A percentile compares a stretch with the other conserved stretches of the same genome.
phyloP scores from a whole-genome alignment of 1,140 invertebrate species.

The Bombus waltoni region DNA sequence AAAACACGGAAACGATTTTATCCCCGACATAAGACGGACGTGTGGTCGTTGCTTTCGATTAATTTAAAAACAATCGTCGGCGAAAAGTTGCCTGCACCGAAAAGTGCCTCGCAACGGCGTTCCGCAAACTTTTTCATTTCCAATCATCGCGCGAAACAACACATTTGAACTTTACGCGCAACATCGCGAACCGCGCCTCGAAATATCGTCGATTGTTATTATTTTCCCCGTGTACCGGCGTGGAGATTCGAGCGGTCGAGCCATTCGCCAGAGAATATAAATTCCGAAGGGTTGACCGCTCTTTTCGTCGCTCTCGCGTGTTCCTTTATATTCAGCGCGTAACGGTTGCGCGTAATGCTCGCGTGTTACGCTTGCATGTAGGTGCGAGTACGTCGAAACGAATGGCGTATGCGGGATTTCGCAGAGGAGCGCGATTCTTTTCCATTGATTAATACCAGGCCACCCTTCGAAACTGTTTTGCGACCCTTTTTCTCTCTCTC shows the following conservation, averaged over 20 bases:
- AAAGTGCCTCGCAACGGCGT: neutral
- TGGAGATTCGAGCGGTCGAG: neutral
- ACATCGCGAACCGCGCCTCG: neutral
- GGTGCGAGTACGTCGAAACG: neutral
- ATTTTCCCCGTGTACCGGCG: neutral
- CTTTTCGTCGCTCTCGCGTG: neutral
- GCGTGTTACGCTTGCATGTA: neutral
- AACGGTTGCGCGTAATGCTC: neutral
- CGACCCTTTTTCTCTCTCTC: slow-evolving; percentile 44
- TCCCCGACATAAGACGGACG: neutral
- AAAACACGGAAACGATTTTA: slow-evolving; percentile 40
- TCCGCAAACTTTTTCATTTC: neutral
- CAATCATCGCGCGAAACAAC: neutral
- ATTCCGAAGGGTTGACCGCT: neutral
- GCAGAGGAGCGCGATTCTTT: slow-evolving; percentile 52
- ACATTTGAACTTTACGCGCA: no score
- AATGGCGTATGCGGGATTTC: neutral
- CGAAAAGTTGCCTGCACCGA: neutral
- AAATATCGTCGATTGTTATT: neutral
- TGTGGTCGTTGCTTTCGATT: neutral
- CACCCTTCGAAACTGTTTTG: slow-evolving; percentile 62
- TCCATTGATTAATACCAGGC: slow-evolving; percentile 65
- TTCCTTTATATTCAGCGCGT: neutral
- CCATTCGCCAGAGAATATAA: neutral
- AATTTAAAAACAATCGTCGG: neutral